phyloP scores from a whole-genome alignment of 2,113 vertebrate species.

The Synchiropus splendidus region DNA sequence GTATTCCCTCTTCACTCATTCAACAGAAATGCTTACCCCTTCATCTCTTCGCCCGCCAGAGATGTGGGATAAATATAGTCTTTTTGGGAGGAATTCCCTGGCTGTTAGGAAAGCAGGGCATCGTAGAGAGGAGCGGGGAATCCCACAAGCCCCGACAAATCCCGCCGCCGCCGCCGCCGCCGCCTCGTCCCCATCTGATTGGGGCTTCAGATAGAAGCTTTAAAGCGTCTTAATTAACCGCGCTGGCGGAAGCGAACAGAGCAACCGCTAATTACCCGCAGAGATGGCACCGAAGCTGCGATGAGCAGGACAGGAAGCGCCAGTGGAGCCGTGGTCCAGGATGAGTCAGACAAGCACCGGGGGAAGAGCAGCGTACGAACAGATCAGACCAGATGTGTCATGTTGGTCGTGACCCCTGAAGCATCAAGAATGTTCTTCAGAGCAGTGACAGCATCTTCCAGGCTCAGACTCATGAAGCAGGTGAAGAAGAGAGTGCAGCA shows the following conservation, averaged over 20 bases:
- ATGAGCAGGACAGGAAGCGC: conserved; percentile 24
- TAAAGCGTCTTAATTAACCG: conserved; percentile 23
- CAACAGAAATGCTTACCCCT: conserved; percentile 14
- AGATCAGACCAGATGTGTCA: too few relatives aligned
- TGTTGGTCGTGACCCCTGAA: too few relatives aligned
- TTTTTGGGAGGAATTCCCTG: conserved; percentile 16
- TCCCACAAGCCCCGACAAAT: conserved; percentile 11
- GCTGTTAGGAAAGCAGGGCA: conserved; percentile 7
- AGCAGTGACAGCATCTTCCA: too few relatives aligned
- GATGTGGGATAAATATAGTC: conserved; percentile 18
- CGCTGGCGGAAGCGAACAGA: conserved; percentile 27
- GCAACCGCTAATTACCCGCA: conserved; percentile 47
- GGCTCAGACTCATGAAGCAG: too few relatives aligned
- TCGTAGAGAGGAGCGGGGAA: conserved; percentile 7
- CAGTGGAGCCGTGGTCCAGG: too few relatives aligned
- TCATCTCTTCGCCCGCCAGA: conserved; percentile 5
- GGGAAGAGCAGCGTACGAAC: not conserved
- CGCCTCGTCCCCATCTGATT: conserved; percentile 3
- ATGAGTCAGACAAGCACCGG: too few relatives aligned
- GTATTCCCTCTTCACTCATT: conserved; percentile 25
- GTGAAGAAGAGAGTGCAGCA: too few relatives aligned
- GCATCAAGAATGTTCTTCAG: too few relatives aligned
- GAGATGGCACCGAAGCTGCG: conserved; percentile 44
- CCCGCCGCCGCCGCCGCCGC: too few relatives aligned
- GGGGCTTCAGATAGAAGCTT: conserved; percentile 3